Evolutionary conservation across 2,797 vertebrate genomes (phyloP).

Genomic region (Neostethus bicornis): DNA sequence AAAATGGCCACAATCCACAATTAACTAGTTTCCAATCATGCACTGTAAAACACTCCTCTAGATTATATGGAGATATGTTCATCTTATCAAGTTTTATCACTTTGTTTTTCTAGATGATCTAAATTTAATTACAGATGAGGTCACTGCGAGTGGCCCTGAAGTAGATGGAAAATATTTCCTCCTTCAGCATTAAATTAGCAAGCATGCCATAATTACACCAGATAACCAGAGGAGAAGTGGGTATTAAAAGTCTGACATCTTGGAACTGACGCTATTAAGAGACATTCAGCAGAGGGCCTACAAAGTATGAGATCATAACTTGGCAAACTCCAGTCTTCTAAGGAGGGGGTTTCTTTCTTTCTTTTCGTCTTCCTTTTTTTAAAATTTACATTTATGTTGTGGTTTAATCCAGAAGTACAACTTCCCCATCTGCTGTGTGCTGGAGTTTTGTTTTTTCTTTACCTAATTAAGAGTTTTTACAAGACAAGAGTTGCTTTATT

Average conservation of each 20-base stretch:
- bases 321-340: too few species aligned
- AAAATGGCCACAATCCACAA: too few species aligned
- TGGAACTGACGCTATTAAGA: constrained; percentile 74
- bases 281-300: constrained; percentile 66
- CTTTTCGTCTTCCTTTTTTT: constrained; percentile 44
- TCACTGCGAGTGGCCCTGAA: constrained; percentile 8
- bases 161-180: constrained; percentile 52
- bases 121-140: constrained; percentile 7
- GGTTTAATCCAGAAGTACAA: constrained; percentile 74
- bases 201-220: constrained; percentile 61
- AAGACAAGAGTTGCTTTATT: constrained; percentile 55
- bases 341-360: constrained; percentile 12
- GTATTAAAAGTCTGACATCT: constrained; percentile 68
- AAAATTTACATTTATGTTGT: constrained; percentile 52
- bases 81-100: neutral
- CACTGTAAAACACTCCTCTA: too few species aligned
- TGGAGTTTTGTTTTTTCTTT: constrained; percentile 65
- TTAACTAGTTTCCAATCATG: too few species aligned
- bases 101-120: constrained; percentile 3
- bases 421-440: constrained; percentile 73
- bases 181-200: constrained; percentile 57
- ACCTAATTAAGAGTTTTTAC: constrained; percentile 61
- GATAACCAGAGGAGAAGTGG: constrained; percentile 71
- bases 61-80: too few species aligned
- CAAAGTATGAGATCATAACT: constrained; percentile 71